A percentile compares a stretch with the other conserved stretches of the same genome.
phyloP scores from a whole-genome alignment of 2,888 invertebrate species.

The Conomelus anceps region DNA sequence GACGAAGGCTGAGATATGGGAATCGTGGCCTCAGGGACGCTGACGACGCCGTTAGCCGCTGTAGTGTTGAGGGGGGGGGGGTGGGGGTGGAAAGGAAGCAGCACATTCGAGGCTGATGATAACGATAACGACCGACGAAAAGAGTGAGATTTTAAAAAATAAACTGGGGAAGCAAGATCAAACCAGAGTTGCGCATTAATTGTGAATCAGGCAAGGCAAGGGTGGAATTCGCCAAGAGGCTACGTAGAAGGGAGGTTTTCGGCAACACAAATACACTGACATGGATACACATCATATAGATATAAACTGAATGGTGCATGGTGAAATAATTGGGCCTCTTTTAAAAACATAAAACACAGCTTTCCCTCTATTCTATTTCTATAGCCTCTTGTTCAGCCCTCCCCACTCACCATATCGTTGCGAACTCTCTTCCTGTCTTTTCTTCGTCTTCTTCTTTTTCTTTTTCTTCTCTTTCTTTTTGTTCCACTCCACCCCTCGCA shows the following conservation, averaged over 20 bases:
- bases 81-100: not conserved
- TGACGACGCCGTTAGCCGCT: too few relatives aligned
- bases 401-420: not conserved
- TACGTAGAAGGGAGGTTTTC: not conserved
- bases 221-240: not conserved
- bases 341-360: slow-evolving; percentile 10
- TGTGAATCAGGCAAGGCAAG: slow-evolving; percentile 4
- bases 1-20: not conserved
- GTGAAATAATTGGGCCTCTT: slow-evolving; percentile 10
- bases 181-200: slow-evolving; percentile 8
- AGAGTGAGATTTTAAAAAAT: slow-evolving; percentile 3
- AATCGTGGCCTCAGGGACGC: not conserved
- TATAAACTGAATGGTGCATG: not conserved
- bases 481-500: not conserved
- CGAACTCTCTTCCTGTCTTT: not conserved
- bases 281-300: not conserved
- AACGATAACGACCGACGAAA: not conserved
- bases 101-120: not conserved
- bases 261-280: not conserved
- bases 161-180: slow-evolving; percentile 6
- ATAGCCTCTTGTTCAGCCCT: not conserved
- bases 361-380: not conserved
- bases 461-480: not conserved
- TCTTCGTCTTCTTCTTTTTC: not conserved
- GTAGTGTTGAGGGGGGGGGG: too few relatives aligned